Percentiles rank a stretch among this genome's conserved stretches.
phyloP scores from a whole-genome alignment of 2,797 vertebrate species.

The Pachyuromys duprasi region DNA sequence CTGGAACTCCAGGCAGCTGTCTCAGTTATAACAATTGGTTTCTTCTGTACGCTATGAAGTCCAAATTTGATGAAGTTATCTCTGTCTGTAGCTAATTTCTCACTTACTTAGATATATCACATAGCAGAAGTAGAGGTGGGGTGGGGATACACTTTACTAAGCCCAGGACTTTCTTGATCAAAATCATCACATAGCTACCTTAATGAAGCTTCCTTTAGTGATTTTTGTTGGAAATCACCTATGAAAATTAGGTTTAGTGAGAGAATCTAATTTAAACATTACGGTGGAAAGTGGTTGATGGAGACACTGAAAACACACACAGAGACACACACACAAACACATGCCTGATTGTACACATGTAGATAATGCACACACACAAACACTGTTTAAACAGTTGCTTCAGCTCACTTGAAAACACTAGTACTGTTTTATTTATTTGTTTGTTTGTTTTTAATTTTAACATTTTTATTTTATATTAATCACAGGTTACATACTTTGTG shows the following conservation, averaged over 20 bases:
- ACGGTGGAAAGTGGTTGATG: not conserved
- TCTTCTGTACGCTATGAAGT: not conserved
- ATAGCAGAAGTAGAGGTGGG: not conserved
- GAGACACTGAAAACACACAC: not conserved
- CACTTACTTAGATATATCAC: not conserved
- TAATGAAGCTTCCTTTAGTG: not conserved
- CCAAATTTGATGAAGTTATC: not conserved
- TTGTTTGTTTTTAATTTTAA: too few relatives aligned
- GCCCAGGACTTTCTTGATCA: not conserved
- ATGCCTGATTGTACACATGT: not conserved
- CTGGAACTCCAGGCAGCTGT: not conserved
- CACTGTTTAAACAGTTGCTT: constrained; percentile 10
- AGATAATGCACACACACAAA: not conserved
- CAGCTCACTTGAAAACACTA: not conserved
- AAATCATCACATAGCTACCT: not conserved
- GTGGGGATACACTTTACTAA: not conserved
- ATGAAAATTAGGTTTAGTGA: not conserved
- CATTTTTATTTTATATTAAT: too few relatives aligned
- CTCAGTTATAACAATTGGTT: not conserved
- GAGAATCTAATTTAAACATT: not conserved
- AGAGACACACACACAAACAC: not conserved
- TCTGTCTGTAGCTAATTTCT: not conserved
- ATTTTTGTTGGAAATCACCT: not conserved
- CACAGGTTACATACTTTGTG: too few relatives aligned
- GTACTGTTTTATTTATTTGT: not conserved